phyloP scores from a whole-genome alignment of 2,888 invertebrate species.

The Machimus rusticus region DNA sequence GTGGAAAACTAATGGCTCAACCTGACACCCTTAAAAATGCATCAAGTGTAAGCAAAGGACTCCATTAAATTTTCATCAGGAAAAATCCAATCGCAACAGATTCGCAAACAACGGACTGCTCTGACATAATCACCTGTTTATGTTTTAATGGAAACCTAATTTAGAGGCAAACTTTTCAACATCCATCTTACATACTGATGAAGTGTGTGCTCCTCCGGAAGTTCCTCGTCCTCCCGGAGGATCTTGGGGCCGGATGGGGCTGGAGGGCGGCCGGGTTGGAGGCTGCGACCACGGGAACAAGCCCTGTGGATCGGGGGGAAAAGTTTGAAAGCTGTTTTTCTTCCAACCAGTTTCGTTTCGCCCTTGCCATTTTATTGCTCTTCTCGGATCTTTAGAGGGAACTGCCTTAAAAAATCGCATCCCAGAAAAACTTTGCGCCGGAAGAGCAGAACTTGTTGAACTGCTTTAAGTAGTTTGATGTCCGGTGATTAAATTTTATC shows the following conservation, averaged over 20 bases:
- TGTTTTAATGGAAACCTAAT: constrained; percentile 41
- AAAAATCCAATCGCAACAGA: constrained; percentile 38
- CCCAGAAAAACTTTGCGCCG: constrained; percentile 11
- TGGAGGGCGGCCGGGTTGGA: background rate
- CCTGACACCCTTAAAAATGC: background rate
- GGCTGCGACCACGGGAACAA: background rate
- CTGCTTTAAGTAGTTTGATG: constrained; percentile 41
- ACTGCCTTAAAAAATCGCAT: constrained; percentile 20
- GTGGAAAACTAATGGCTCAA: background rate
- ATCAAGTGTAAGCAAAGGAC: background rate
- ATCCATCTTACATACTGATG: constrained; percentile 41
- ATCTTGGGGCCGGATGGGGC: background rate
- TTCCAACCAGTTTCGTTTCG: background rate
- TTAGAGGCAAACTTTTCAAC: constrained; percentile 39
- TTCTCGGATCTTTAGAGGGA: constrained; percentile 5
- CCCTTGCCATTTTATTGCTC: constrained; percentile 31
- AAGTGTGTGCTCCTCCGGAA: constrained; percentile 20
- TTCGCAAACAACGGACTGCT: constrained; percentile 32
- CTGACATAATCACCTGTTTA: constrained; percentile 38
- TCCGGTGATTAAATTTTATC: constrained; percentile 41
- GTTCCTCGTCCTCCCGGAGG: background rate
- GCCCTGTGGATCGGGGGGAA: background rate
- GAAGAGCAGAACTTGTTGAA: constrained; percentile 39
- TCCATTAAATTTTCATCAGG: constrained; percentile 26
- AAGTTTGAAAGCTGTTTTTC: constrained; percentile 38